These are phyloP conservation scores for Therioaphis trifolii DNA, from an alignment of 2,888 invertebrate species.

Conservation along the genomic window DNA sequence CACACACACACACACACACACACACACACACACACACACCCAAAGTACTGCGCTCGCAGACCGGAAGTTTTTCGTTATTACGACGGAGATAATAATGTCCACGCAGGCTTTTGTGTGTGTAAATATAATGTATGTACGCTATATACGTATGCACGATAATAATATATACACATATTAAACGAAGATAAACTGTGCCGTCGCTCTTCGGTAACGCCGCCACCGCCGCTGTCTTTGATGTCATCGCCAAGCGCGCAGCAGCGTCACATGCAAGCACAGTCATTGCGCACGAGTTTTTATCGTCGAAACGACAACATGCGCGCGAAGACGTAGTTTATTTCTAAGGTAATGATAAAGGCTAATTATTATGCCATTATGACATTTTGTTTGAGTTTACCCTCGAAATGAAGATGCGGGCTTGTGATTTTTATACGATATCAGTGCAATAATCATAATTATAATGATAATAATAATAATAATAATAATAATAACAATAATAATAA, in stretches of 20 bases:
- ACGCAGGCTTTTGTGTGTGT: no score
- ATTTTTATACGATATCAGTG: no score
- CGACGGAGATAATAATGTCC: slow-evolving; percentile 16
- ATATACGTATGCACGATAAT: background rate
- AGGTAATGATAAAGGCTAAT: no score
- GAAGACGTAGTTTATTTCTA: background rate
- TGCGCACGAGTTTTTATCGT: slow-evolving; percentile 20
- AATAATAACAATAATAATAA: no score
- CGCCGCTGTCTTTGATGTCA: slow-evolving; percentile 42
- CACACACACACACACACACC: no score
- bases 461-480: no score
- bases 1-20: no score
- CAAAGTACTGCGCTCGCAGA: slow-evolving; percentile 8
- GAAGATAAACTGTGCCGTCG: background rate
- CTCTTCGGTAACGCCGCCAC: no score
- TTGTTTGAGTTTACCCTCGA: no score
- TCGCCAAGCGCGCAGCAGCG: slow-evolving; percentile 24
- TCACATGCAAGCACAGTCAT: background rate
- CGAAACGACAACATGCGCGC: background rate
- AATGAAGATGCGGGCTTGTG: no score
- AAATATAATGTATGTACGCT: background rate
- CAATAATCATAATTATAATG: no score
- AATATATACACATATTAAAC: background rate
- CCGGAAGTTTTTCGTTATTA: slow-evolving; percentile 46
- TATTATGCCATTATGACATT: no score